A percentile compares a stretch with the other conserved stretches of the same genome.
Conservation (phyloP, 2,888 invertebrate species). For the Campoplex capitator region DNA sequence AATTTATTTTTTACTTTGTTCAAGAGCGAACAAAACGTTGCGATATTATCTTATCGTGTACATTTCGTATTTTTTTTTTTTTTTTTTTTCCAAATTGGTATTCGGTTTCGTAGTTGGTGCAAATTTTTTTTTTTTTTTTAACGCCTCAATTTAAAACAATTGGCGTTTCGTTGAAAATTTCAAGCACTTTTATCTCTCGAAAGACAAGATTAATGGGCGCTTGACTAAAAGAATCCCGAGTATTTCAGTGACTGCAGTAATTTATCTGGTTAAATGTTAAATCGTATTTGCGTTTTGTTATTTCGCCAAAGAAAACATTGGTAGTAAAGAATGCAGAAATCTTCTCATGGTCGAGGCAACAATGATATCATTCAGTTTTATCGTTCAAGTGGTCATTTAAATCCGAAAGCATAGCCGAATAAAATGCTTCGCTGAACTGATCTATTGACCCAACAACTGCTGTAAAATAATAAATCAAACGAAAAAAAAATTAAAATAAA, state of each 20-base stretch:
- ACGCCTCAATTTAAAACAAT: not conserved
- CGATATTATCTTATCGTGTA: constrained; percentile 14
- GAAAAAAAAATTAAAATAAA: too few relatives aligned
- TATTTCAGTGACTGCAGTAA: not conserved
- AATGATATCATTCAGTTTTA: constrained; percentile 17
- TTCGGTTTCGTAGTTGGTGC: not conserved
- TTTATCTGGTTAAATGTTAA: not conserved
- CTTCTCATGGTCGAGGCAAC: constrained; percentile 5
- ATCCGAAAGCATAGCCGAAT: not conserved
- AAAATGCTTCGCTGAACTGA: not conserved
- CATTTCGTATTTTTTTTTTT: not conserved
- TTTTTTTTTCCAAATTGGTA: too few relatives aligned
- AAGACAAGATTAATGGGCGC: constrained; percentile 17
- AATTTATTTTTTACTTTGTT: not conserved
- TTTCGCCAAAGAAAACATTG: constrained; percentile 11
- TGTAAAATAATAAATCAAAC: not conserved
- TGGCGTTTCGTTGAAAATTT: not conserved
- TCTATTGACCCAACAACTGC: not conserved
- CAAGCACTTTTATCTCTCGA: constrained; percentile 5
- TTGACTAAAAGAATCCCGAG: not conserved
- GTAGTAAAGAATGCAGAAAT: not conserved
- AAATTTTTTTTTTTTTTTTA: not conserved
- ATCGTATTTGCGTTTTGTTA: constrained; percentile 12
- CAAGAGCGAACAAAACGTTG: not conserved
- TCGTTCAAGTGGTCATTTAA: not conserved